phyloP scores from a whole-genome alignment of 2,888 invertebrate genomes.

The Aphodius sticticus region DNA sequence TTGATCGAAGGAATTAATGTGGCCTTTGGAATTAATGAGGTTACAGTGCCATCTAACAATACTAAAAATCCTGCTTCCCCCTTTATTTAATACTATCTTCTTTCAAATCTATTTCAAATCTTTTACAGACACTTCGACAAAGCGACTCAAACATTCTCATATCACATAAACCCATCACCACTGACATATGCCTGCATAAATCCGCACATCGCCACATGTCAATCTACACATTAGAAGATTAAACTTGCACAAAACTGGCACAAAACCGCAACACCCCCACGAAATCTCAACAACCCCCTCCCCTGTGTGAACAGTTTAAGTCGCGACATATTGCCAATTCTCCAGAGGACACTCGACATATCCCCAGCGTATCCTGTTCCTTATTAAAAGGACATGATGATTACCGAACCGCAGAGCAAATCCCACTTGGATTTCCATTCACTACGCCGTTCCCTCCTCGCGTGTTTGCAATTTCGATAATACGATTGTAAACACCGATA shows the following conservation, averaged over 20 bases:
- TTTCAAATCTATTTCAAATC: too few relatives aligned
- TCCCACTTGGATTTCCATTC: too few relatives aligned
- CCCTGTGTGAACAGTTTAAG: constrained; percentile 26
- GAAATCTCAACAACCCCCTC: background rate
- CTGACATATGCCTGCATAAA: background rate
- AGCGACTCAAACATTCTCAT: background rate
- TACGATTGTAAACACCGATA: constrained; percentile 50
- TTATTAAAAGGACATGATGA: background rate
- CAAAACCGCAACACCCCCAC: background rate
- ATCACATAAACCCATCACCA: background rate
- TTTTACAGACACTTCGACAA: too few relatives aligned
- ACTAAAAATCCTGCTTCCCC: too few relatives aligned
- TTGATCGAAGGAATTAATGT: too few relatives aligned
- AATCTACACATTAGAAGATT: background rate
- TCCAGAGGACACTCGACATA: constrained; percentile 32
- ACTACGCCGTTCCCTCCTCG: background rate
- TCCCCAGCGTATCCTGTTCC: constrained; percentile 30
- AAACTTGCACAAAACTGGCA: background rate
- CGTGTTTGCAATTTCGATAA: constrained; percentile 39
- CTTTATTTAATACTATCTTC: too few relatives aligned
- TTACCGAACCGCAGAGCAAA: background rate
- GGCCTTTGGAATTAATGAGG: too few relatives aligned
- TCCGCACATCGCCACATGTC: background rate
- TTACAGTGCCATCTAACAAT: too few relatives aligned
- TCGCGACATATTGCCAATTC: constrained; percentile 27